phyloP scores from a whole-genome alignment of 2,888 invertebrate genomes.

The Hemaris fuciformis region DNA sequence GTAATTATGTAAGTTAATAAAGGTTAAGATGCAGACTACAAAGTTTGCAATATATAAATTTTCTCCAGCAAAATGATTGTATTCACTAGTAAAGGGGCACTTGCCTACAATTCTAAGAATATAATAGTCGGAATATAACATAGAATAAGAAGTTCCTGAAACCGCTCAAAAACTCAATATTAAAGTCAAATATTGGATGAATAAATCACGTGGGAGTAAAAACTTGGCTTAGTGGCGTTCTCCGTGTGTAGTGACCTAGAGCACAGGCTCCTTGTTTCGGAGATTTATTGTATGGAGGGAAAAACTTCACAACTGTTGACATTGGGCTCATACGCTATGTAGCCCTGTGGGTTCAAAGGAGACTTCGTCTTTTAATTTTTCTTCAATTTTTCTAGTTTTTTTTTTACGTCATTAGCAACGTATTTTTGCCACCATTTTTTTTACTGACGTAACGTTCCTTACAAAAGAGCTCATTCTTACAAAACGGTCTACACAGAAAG shows the following conservation, averaged over 20 bases:
- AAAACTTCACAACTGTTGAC: constrained; percentile 70
- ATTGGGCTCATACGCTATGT: constrained; percentile 53
- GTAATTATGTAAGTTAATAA: neutral
- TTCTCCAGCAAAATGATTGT: neutral
- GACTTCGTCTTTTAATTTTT: constrained; percentile 22
- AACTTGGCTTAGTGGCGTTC: neutral
- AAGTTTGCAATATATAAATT: neutral
- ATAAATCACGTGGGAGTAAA: neutral
- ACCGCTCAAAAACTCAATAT: neutral
- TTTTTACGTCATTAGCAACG: constrained; percentile 21
- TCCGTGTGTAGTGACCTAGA: constrained; percentile 40
- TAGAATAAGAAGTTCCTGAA: neutral
- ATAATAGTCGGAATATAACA: neutral
- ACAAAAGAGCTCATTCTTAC: constrained; percentile 2
- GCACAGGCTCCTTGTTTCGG: constrained; percentile 65
- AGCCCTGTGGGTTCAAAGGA: constrained; percentile 18
- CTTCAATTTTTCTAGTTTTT: constrained; percentile 26
- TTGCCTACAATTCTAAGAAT: neutral
- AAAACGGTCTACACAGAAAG: neutral
- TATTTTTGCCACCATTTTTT: constrained; percentile 6
- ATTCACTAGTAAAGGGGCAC: neutral
- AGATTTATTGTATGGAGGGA: constrained; percentile 54
- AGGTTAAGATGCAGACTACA: too few relatives aligned
- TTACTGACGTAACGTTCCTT: neutral
- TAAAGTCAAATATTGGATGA: neutral